Base-by-base conservation (phyloP, 2,113 vertebrate genomes). In the Cavia aperea region DNA sequence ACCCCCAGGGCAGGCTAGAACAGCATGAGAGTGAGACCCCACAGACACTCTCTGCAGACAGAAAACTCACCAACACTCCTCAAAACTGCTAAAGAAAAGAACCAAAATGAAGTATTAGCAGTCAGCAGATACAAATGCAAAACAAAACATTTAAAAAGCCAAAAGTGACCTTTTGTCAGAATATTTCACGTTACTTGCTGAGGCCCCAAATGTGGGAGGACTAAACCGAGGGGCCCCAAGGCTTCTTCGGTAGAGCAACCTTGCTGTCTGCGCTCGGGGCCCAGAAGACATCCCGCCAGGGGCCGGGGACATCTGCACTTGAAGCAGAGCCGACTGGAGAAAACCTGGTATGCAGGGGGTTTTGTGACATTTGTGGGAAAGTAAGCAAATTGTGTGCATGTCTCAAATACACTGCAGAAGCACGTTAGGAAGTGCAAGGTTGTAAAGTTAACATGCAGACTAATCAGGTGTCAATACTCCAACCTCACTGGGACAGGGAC, bases 61-160 rank as follows among this genome's bases (percentile, higher is more conserved):
- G 96, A 97, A 97, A 98, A 99, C 99, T 99, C 99, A 99, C 99
- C 99, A 98, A 98, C 98, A 98, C 98, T 99, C 99, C 98, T 99
- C 99, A 99, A 98, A 99, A 98, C 98, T 96, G 98, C 99, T 99
- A 98, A 98, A 98, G 97, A 98, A 98, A 98, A 98, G 96, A 98
- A 97, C 94, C 97, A 97, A 98, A 97, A 97, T 62, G 31, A 97
- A 97, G 97, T 84, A 98, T 98, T 98, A 98, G 97, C 97, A 96
- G 94, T 96, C 95, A 97, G 97, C 96, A 97, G 97, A 97, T 93
- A 97, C 93, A 97, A 97, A 98, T 92, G 95, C 95, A 97, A 96
- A 97, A 96, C 95, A 86, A 96, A 91, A 95, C 81, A 68, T 29
- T 79, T 81, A 63, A 91, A 97, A 98, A 97, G 94, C 92, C 94